A percentile compares a stretch with the other conserved stretches of the same genome.
phyloP scores from a whole-genome alignment of 2,888 invertebrate species.

The Archips crataeganus region DNA sequence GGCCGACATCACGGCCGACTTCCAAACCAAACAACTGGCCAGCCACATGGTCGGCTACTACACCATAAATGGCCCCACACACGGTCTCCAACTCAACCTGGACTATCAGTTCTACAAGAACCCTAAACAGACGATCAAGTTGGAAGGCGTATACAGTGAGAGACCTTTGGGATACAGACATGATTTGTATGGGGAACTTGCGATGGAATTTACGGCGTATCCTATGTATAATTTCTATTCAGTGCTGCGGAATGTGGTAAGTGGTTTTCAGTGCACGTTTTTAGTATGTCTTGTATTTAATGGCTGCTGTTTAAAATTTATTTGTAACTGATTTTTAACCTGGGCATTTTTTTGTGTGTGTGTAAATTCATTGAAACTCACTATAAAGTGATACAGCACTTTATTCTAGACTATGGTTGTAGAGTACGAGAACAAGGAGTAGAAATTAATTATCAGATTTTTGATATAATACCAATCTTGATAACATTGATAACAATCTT shows the following conservation, averaged over 20 bases:
- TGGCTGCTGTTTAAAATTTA: no score
- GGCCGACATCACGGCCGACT: constrained; percentile 90
- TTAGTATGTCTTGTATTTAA: no score
- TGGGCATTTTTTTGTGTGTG: no score
- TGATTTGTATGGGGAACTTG: constrained; percentile 87
- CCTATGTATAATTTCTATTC: constrained; percentile 90
- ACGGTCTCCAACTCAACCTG: constrained; percentile 87
- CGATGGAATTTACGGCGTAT: constrained; percentile 91
- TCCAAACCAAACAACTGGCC: constrained; percentile 91
- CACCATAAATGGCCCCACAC: constrained; percentile 80
- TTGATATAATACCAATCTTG: no score
- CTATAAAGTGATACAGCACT: no score
- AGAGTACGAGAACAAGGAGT: no score
- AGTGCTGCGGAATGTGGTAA: constrained; percentile 87
- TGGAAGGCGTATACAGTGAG: constrained; percentile 82
- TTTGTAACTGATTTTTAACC: no score
- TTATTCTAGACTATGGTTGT: no score
- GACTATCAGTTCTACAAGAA: constrained; percentile 88
- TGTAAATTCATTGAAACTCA: no score
- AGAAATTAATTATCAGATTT: no score
- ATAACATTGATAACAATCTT: no score
- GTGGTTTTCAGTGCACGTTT: constrained; percentile 46
- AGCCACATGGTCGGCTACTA: constrained; percentile 91
- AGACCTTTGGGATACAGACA: constrained; percentile 85
- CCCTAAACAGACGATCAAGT: constrained; percentile 82